Evolutionary conservation across 2,888 invertebrate species (phyloP), one percentile per base, ranked within the genome.

Genomic region (Pocota personata): DNA sequence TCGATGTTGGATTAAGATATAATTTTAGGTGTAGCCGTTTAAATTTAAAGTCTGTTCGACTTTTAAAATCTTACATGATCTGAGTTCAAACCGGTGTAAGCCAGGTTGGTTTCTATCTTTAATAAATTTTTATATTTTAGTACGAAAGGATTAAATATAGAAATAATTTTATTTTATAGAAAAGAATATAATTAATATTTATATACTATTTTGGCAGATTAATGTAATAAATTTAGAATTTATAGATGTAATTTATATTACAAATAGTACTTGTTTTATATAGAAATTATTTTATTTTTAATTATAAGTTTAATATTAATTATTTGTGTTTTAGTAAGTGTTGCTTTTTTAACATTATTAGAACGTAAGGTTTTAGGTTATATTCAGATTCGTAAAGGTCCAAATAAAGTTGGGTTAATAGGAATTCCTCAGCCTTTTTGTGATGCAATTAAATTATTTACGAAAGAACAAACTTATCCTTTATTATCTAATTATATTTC

Each of bases 91-190:
- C 95, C 96, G 96, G 95, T 93, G 95, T 95, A 90, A 96, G 95
- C 95, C 96, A 96, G 96, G 95, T 96, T 95, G 95, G 96, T 95
- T 96, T 96, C 95, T 96, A 96, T 96, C 95, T 95, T 95, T 94
- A 94, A 92, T 91, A 87, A 91, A 88, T 84, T 90, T 89, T 90
- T 91, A 93, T 94, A 93, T 94, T 94, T 94, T 95, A 95, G 95
- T 96, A 96, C 95, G 95, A 96, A 96, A 96, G 95, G 95, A 96
- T 94, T 93, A 93, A 93, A 92, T 94, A 94, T 94, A 92, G 90
- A 90, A 93, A 94, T 94, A 87, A 89, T 89, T 48, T 14, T 69
- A 64, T 93, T 89, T 93, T 91, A 91, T 88, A 90, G 91, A 90
- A 89, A 82, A 86, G 90, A 90, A 90, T 89, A 84, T 89, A 72